phyloP scores from a whole-genome alignment of 2,113 vertebrate genomes.

The Seriola dumerili region DNA sequence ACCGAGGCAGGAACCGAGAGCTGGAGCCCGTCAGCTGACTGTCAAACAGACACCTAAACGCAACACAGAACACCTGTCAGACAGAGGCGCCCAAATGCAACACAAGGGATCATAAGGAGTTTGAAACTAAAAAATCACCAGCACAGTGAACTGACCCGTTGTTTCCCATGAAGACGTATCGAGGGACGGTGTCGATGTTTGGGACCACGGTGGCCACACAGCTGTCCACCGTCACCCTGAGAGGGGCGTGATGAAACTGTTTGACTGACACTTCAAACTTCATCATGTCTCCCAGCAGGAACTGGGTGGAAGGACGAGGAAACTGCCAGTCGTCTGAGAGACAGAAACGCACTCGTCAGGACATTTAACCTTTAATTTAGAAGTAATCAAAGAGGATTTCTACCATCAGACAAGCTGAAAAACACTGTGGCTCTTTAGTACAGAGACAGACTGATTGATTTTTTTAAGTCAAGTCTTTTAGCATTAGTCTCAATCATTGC shows the following conservation, averaged over 20 bases:
- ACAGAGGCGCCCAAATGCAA: constrained; percentile 9
- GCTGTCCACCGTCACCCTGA: constrained; percentile 73
- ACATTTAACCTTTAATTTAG: not conserved
- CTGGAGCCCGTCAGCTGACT: constrained; percentile 67
- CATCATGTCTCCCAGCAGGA: constrained; percentile 70
- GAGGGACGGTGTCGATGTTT: constrained; percentile 57
- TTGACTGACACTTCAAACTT: constrained; percentile 69
- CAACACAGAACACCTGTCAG: constrained; percentile 8
- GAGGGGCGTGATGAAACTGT: constrained; percentile 70
- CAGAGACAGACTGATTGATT: not conserved
- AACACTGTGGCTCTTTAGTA: not conserved
- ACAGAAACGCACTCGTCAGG: not conserved
- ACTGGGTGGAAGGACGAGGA: constrained; percentile 40
- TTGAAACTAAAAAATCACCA: not conserved
- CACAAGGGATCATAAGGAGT: not conserved
- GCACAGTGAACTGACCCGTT: constrained; percentile 60
- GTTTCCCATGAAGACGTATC: constrained; percentile 76
- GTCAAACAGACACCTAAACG: constrained; percentile 72
- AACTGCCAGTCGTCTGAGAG: constrained; percentile 68
- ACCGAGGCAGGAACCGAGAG: constrained; percentile 67
- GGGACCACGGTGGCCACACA: constrained; percentile 71
- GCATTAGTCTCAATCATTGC: too few relatives aligned
- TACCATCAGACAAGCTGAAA: too few relatives aligned
- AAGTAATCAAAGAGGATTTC: too few relatives aligned
- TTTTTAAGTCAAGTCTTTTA: too few relatives aligned